A percentile compares a stretch with the other conserved stretches of the same genome.
These are phyloP conservation scores for Xestia c-nigrum DNA, from an alignment of 2,888 invertebrate species.

Conservation along the genomic window DNA sequence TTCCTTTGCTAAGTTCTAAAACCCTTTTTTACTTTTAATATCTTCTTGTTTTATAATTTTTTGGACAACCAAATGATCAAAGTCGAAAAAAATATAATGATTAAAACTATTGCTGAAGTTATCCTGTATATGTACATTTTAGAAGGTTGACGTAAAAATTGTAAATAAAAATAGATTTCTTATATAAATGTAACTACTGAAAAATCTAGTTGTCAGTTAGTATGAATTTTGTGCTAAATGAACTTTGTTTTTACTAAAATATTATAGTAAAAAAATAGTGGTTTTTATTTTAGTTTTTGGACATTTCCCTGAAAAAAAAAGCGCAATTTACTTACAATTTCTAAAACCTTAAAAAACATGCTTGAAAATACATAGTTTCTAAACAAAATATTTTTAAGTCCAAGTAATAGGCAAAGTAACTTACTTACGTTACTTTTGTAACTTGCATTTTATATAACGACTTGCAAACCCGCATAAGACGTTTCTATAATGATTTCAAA, in stretches of 20 bases:
- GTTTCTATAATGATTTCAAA: too few species aligned
- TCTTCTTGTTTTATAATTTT: constrained; percentile 15
- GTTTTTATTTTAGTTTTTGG: constrained; percentile 2
- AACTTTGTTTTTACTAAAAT: constrained; percentile 40
- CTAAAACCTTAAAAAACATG: neutral
- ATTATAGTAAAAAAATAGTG: constrained; percentile 27
- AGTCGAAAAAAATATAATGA: constrained; percentile 26
- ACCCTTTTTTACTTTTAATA: neutral
- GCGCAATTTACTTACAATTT: neutral
- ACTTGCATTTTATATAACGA: neutral
- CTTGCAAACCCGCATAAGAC: neutral
- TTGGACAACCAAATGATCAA: constrained; percentile 52
- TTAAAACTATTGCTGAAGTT: constrained; percentile 35
- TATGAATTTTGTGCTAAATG: constrained; percentile 60
- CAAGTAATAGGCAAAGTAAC: constrained; percentile 14
- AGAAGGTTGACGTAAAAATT: constrained; percentile 64
- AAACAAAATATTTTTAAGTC: neutral
- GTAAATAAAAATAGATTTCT: constrained; percentile 77
- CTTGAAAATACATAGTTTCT: neutral
- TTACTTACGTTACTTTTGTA: neutral
- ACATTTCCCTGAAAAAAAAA: constrained; percentile 21
- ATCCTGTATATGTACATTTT: constrained; percentile 68
- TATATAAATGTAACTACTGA: constrained; percentile 66
- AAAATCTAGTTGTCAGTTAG: constrained; percentile 62
- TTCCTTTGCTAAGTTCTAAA: constrained; percentile 1